Conservation (phyloP, 2,797 vertebrate species). For the Hyperoplus immaculatus region DNA sequence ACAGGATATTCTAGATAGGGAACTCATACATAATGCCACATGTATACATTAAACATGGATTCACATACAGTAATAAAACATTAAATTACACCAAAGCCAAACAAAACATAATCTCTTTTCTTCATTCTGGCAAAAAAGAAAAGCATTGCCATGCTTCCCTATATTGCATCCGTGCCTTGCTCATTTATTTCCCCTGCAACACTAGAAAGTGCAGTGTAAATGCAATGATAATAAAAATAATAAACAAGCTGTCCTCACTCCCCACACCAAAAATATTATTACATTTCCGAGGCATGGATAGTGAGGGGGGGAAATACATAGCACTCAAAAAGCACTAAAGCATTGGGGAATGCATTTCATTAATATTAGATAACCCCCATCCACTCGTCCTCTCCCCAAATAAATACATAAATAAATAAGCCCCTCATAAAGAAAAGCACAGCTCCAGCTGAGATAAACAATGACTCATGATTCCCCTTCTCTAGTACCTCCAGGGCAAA, state of each 20-base stretch:
- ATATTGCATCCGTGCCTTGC: conserved; percentile 83
- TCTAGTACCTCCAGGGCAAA: conserved; percentile 86
- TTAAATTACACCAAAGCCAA: conserved; percentile 83
- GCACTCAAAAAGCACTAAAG: conserved; percentile 89
- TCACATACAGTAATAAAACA: conserved; percentile 84
- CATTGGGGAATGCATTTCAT: conserved; percentile 90
- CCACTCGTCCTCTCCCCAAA: conserved; percentile 88
- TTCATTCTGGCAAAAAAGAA: conserved; percentile 78
- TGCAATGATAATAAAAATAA: conserved; percentile 91
- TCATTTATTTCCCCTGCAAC: conserved; percentile 84
- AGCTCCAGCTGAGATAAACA: conserved; percentile 89
- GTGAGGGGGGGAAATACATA: conserved; percentile 83
- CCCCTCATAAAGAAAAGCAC: conserved; percentile 87
- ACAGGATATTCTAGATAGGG: conserved; percentile 73
- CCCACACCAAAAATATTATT: conserved; percentile 87
- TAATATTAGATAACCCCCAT: conserved; percentile 91
- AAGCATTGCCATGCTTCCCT: conserved; percentile 70
- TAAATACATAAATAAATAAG: conserved; percentile 93
- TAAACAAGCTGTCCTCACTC: conserved; percentile 88
- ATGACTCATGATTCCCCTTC: conserved; percentile 88
- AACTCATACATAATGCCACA: conserved; percentile 80
- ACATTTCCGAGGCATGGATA: conserved; percentile 85
- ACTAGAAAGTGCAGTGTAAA: conserved; percentile 85
- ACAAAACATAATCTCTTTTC: conserved; percentile 84
- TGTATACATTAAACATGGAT: conserved; percentile 86